These are phyloP conservation scores for Garrulus glandarius DNA, from an alignment of 2,797 vertebrate species.

Conservation along the genomic window DNA sequence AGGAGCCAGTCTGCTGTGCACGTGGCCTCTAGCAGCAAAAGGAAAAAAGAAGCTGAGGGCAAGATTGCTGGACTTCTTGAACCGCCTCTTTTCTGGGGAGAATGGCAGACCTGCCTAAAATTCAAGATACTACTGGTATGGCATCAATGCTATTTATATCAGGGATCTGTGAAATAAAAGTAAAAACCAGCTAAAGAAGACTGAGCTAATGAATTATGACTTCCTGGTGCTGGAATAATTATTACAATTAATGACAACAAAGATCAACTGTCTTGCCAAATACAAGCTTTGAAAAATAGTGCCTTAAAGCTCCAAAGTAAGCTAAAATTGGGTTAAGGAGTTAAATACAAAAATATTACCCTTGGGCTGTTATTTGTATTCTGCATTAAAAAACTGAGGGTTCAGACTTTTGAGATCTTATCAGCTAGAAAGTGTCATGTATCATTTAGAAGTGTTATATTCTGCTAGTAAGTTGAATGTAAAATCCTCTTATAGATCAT, in stretches of 20 bases:
- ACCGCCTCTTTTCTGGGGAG: neutral
- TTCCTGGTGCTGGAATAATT: neutral
- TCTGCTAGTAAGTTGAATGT: neutral
- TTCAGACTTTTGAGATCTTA: neutral
- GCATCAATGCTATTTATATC: neutral
- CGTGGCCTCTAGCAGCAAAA: neutral
- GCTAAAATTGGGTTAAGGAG: neutral
- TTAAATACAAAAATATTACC: neutral
- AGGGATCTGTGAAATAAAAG: neutral
- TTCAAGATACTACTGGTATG: neutral
- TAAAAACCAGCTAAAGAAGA: neutral
- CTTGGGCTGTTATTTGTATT: neutral
- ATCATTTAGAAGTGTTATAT: constrained; percentile 7
- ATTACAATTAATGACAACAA: neutral
- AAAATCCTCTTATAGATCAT: neutral
- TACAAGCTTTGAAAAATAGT: neutral
- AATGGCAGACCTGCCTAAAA: neutral
- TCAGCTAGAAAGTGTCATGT: neutral
- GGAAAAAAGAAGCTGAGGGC: neutral
- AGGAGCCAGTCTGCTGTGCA: neutral
- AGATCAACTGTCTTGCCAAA: neutral
- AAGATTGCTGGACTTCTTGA: neutral
- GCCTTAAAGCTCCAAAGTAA: neutral
- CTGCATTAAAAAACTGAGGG: neutral
- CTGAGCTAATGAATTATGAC: neutral